Conservation (phyloP, 2,888 invertebrate species). For the Pollenia angustigena region DNA sequence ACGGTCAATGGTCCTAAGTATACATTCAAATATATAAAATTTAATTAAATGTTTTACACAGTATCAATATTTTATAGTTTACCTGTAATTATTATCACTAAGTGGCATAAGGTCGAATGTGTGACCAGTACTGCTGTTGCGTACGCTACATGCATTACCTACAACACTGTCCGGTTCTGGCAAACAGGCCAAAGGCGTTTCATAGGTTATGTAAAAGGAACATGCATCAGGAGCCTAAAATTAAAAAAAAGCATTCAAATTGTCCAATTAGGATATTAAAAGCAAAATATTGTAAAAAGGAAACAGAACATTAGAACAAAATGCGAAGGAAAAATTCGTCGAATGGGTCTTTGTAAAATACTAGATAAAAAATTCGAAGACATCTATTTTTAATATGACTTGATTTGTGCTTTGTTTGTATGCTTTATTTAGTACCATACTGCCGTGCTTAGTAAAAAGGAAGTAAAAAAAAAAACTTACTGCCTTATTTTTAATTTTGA, state of each 20-base stretch:
- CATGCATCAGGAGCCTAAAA: constrained; percentile 79
- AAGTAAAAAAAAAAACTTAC: too few relatives aligned
- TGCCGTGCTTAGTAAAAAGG: too few relatives aligned
- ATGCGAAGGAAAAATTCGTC: too few relatives aligned
- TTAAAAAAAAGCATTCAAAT: background rate
- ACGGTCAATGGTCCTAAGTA: constrained; percentile 78
- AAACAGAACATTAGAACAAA: background rate
- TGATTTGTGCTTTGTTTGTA: too few relatives aligned
- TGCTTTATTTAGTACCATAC: too few relatives aligned
- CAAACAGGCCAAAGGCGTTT: constrained; percentile 82
- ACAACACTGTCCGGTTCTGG: constrained; percentile 79
- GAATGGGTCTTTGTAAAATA: too few relatives aligned
- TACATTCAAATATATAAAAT: background rate
- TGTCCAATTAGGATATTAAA: background rate
- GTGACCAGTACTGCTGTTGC: constrained; percentile 78
- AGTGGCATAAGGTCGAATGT: constrained; percentile 81
- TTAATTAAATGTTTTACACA: constrained; percentile 5
- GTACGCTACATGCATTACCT: constrained; percentile 80
- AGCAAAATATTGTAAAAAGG: background rate
- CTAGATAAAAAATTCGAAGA: too few relatives aligned
- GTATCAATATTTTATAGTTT: constrained; percentile 20
- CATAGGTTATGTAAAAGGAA: constrained; percentile 80
- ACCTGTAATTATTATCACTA: constrained; percentile 82
- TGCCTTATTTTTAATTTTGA: too few relatives aligned
- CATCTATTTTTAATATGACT: too few relatives aligned